phyloP scores from a whole-genome alignment of 2,888 invertebrate genomes.

The Chaetogeoica ovagalla region DNA sequence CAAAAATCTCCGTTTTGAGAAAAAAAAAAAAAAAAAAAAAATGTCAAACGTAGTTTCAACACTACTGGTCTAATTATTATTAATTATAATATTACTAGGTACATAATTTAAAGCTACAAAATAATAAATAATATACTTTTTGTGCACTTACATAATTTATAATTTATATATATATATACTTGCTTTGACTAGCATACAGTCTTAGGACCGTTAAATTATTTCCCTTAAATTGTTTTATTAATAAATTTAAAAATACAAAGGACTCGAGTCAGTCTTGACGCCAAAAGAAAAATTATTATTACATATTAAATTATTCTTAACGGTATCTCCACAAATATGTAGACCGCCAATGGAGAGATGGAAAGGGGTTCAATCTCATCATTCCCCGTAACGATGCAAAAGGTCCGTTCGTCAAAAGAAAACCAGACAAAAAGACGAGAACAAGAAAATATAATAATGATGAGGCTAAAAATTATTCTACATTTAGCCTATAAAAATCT shows the following conservation, averaged over 20 bases:
- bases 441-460: constrained; percentile 21
- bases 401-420: neutral
- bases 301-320: neutral
- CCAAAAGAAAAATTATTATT: neutral
- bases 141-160: constrained; percentile 33
- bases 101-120: constrained; percentile 34
- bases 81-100: neutral
- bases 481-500: constrained; percentile 29
- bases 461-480: constrained; percentile 36
- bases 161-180: constrained; percentile 13
- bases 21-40: constrained; percentile 8
- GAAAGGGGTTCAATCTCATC: too few relatives aligned
- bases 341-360: too few relatives aligned
- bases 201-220: constrained; percentile 29
- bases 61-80: constrained; percentile 14
- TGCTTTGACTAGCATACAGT: constrained; percentile 44
- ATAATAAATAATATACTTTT: constrained; percentile 50
- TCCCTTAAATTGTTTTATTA: constrained; percentile 10
- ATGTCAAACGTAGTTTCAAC: constrained; percentile 21
- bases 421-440: constrained; percentile 4
- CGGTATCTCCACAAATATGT: neutral
- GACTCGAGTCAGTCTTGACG: constrained; percentile 44
- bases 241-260: constrained; percentile 33
- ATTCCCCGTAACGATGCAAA: neutral
- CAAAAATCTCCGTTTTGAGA: constrained; percentile 26